Evolutionary conservation across 35 echinoderm and acorn worm species (phyloP).

Genomic region (Nesometra sesokonis): DNA sequence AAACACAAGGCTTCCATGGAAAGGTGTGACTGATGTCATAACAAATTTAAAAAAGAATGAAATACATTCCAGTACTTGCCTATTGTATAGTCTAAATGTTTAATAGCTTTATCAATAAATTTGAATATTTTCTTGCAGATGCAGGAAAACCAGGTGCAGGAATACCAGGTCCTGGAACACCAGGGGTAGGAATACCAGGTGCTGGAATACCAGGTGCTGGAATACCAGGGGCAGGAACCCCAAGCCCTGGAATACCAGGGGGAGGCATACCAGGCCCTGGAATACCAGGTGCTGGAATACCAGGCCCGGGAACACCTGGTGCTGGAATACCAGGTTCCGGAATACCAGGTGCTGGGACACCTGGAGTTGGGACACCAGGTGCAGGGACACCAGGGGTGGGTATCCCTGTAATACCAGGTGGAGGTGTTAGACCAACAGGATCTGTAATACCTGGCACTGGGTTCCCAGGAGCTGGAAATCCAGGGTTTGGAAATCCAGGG

Average conservation of each 20-base stretch:
- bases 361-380: neutral
- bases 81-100: no score
- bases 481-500: no score
- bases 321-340: neutral
- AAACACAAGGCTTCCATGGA: no score
- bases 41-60: no score
- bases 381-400: neutral
- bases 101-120: no score
- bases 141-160: neutral
- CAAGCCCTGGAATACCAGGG: neutral
- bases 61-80: no score
- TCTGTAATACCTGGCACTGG: neutral
- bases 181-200: neutral
- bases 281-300: neutral
- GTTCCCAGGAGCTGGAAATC: neutral
- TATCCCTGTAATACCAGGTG: neutral
- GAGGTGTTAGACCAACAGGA: neutral
- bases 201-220: neutral
- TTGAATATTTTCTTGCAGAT: neutral
- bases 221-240: neutral
- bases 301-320: neutral
- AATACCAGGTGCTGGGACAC: no score
- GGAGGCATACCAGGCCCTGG: neutral
- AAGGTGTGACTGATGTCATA: no score
- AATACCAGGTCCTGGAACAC: neutral